Base-by-base conservation (phyloP, 2,797 vertebrate species). In the Ataeniobius toweri region DNA sequence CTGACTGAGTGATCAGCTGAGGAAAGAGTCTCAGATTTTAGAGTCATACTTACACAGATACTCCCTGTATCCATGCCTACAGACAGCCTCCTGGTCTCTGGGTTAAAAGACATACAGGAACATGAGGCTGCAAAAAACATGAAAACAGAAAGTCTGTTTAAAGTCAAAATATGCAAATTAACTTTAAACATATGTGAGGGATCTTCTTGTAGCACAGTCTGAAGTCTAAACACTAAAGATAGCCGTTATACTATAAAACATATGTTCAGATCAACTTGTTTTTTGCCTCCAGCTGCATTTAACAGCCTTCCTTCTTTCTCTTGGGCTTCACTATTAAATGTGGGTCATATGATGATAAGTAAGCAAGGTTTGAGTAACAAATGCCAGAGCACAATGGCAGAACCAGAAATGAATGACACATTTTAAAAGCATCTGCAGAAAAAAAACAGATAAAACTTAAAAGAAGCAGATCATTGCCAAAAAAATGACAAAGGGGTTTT, bases 71-170 rank as follows among this genome's bases (percentile, higher is more conserved):
- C 98, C 96, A 96, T 96, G 85, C 98, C 98, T 91, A 99, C 92
- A 71, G 97, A 98, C 86, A 99, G 95, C 93, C 97, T 96, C 94
- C 98, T 97, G 80, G 98, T 99, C 96, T 99, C 98, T 53, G 97
- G 98, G 90, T 99, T 99, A 94, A 99, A 98, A 92, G 97, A 98
- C 98, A 99, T 98, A 87, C 98, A 98, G 89, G 97, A 97, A 95
- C 97, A 97, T 68, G 96, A 95, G 84, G 97, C 98, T 99, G 94
- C 92, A 96, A 86, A 84, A 63, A 91, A 16, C 53, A 83, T 0
- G 81, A 80, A 0, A 44, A 13, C 77, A 39, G 8, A 18, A 80
- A 61, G 58, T 16, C 6, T 56, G 13, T 65, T 24, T 2, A 3
- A 51, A n/a, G 26, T 36, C 22, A 16, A 44, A 26, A 14, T 12